A percentile compares a stretch with the other conserved stretches of the same genome.
Evolutionary conservation across 2,113 vertebrate genomes (phyloP).

Genomic region (Macrotus californicus): DNA sequence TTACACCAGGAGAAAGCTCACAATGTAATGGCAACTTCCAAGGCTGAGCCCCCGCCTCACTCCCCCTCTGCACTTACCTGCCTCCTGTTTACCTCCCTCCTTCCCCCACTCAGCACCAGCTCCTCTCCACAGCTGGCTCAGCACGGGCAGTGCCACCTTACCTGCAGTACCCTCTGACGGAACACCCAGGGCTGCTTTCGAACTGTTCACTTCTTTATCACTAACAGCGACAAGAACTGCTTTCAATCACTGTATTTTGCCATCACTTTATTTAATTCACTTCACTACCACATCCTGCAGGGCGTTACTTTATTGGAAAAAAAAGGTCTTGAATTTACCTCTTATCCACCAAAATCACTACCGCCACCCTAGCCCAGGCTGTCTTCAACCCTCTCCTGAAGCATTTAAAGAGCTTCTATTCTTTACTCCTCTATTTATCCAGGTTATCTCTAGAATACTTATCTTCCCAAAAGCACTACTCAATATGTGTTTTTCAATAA

Average conservation of each 20-base stretch:
- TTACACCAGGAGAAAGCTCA: neutral
- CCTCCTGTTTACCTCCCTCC: neutral
- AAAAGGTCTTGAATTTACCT: neutral
- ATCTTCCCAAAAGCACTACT: neutral
- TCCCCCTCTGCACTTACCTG: rapidly evolving
- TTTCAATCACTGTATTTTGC: neutral
- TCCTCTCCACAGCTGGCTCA: no score
- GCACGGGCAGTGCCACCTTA: neutral
- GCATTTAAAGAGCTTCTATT: neutral
- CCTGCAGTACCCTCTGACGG: neutral
- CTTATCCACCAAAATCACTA: neutral
- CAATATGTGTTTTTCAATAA: neutral
- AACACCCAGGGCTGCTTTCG: neutral
- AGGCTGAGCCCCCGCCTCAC: neutral
- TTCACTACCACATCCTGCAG: neutral
- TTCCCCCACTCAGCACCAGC: neutral
- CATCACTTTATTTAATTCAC: neutral
- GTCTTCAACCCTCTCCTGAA: neutral
- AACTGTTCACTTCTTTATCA: neutral
- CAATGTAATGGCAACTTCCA: neutral
- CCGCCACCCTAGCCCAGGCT: neutral
- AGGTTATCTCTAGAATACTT: neutral
- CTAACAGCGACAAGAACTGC: neutral
- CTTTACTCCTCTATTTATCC: neutral
- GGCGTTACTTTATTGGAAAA: neutral